phyloP scores from a whole-genome alignment of 2,113 vertebrate genomes.

The Lipophrys pholis region DNA sequence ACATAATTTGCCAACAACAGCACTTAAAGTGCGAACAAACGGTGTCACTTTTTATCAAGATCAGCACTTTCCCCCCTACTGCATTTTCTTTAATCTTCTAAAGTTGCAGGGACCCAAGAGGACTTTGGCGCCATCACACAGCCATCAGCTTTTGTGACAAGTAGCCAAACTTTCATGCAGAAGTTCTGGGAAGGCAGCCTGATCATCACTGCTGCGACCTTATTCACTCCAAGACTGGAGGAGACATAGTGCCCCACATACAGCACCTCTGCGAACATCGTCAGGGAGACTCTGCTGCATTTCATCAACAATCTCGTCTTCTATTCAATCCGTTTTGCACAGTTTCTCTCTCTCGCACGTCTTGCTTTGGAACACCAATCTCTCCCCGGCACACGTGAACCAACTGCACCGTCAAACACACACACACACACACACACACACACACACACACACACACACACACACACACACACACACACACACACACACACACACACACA shows the following conservation, averaged over 20 bases:
- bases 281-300: background rate
- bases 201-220: slow-evolving; percentile 31
- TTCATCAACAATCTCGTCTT: slow-evolving; percentile 1
- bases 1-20: background rate
- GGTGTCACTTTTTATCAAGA: background rate
- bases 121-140: background rate
- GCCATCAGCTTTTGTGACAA: background rate
- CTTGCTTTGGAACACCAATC: slow-evolving; percentile 26
- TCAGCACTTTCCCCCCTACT: background rate
- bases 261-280: background rate
- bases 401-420: too few relatives aligned
- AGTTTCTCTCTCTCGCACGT: slow-evolving; percentile 6
- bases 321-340: slow-evolving; percentile 11
- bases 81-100: background rate
- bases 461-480: slow-evolving; percentile 1
- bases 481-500: slow-evolving; percentile 1
- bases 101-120: background rate
- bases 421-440: too few relatives aligned
- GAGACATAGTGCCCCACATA: slow-evolving; percentile 36
- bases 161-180: slow-evolving; percentile 15
- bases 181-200: slow-evolving; percentile 1
- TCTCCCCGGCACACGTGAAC: slow-evolving; percentile 27
- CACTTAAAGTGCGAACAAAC: background rate
- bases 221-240: slow-evolving; percentile 4
- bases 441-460: slow-evolving; percentile 19